Evolutionary conservation across 1,140 invertebrate species (phyloP), one percentile per base, ranked within the genome.

Genomic region (Meloidogyne hapla): DNA sequence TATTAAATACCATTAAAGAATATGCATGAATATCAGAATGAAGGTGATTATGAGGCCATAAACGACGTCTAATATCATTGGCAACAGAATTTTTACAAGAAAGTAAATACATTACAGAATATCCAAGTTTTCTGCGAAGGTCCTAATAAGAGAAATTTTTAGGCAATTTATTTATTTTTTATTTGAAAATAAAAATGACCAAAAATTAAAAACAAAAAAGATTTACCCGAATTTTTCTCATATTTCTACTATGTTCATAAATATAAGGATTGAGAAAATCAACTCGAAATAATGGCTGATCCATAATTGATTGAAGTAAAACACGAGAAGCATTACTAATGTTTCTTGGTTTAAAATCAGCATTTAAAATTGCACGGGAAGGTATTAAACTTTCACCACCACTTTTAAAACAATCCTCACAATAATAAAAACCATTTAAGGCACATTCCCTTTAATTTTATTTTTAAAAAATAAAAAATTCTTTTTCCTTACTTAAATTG

Each of bases 1-100:
- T 64, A 61, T 9, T 33, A 77, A 88, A 84, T 81, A 89, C 88
- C 42, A 75, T 80, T 13, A 89, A 61, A 48, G 88, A 88, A 79
- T 88, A 89, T 12, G 84, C 28, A 76, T 89, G 85, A 64, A 84
- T 82, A 56, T 85, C 78, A n/a, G 88, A 86, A 81, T 88, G 88
- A 15, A 88, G 75, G 69, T 89, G 88, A 72, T 88, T 88, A 65
- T 87, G 83, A 0, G 88, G 88, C 84, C 85, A 88, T n/a, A 89
- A 69, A 15, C 83, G 84, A 69, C 85, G 83, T 62, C 85, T 80
- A 15, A 89, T 82, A 42, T 88, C 87, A 63, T 88, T 88, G 15
- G 88, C 88, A 65, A 88, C 82, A 10, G 85, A 84, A 66, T 88
- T 85, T 67, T 86, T 87, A 83, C 88, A 89, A 10, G 87, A 87